phyloP scores from a whole-genome alignment of 37 sponge, comb jelly and placozoan species.

The Corticium candelabrum region DNA sequence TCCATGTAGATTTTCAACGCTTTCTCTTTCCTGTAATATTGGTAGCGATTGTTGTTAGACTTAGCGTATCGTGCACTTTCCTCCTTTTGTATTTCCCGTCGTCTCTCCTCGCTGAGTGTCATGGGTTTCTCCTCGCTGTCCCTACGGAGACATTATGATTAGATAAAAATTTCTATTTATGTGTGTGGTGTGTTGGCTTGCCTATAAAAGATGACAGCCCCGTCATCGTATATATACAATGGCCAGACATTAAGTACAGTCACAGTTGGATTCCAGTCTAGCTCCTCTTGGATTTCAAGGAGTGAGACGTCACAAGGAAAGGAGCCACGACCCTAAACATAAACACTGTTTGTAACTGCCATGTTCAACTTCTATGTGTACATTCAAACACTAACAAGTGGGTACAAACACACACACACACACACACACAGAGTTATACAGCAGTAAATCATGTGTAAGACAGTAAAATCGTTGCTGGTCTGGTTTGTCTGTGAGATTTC shows the following conservation, averaged over 20 bases:
- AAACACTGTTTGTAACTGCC: too few relatives aligned
- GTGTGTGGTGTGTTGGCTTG: too few relatives aligned
- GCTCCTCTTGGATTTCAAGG: conserved; percentile 68
- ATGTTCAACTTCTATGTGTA: too few relatives aligned
- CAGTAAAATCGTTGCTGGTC: too few relatives aligned
- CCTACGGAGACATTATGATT: too few relatives aligned
- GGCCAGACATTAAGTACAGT: conserved; percentile 37
- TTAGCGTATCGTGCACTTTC: conserved; percentile 52
- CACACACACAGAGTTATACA: too few relatives aligned
- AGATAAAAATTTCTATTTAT: too few relatives aligned
- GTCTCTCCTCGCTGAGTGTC: conserved; percentile 49
- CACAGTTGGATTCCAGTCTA: conserved; percentile 70
- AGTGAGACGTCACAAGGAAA: conserved; percentile 77
- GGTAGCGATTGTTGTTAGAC: conserved; percentile 15
- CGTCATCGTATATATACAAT: conserved; percentile 73
- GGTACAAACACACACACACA: too few relatives aligned
- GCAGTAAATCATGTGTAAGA: too few relatives aligned
- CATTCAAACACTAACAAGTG: too few relatives aligned
- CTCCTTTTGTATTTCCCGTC: conserved; percentile 49
- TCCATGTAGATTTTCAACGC: conserved; percentile 63
- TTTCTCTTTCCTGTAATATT: conserved; percentile 39
- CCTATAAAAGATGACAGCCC: conserved; percentile 66
- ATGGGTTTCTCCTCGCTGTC: conserved; percentile 42
- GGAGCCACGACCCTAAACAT: conserved; percentile 45
- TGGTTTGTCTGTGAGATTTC: conserved; percentile 1